Percentiles rank a stretch among this genome's conserved stretches.
Evolutionary conservation across 2,113 vertebrate genomes (phyloP).

Genomic region (Ovis canadensis): DNA sequence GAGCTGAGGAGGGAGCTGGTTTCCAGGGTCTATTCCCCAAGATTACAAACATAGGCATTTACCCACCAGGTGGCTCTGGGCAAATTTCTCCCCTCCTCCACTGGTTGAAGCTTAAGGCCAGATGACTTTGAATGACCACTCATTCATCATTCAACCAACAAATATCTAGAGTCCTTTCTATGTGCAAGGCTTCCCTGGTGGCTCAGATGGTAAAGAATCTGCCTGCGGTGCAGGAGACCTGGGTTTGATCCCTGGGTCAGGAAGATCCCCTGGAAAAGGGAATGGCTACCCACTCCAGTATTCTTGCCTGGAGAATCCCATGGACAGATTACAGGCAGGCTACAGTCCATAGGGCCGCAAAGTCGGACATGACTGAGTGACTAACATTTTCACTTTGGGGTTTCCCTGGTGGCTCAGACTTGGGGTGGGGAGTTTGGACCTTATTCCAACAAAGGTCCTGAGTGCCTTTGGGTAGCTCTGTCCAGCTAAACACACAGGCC

Average conservation of each 20-base stretch:
- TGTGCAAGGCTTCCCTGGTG: not conserved
- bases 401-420: not conserved
- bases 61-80: accelerated
- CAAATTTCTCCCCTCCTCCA: accelerated
- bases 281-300: not conserved
- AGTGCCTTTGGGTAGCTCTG: not conserved
- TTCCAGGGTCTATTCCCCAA: not conserved
- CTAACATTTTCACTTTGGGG: not conserved
- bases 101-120: not conserved
- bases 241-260: not conserved
- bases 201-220: not conserved
- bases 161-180: not conserved
- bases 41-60: accelerated
- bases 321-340: not conserved
- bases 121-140: not conserved
- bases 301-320: not conserved
- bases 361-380: not conserved
- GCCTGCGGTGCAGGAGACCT: not conserved
- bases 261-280: not conserved
- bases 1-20: too few species aligned
- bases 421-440: not conserved
- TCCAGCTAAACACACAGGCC: not conserved
- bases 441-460: not conserved
- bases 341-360: not conserved
- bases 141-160: not conserved